These are phyloP conservation scores for Danaus chrysippus DNA, from an alignment of 2,888 invertebrate species.

Conservation along the genomic window DNA sequence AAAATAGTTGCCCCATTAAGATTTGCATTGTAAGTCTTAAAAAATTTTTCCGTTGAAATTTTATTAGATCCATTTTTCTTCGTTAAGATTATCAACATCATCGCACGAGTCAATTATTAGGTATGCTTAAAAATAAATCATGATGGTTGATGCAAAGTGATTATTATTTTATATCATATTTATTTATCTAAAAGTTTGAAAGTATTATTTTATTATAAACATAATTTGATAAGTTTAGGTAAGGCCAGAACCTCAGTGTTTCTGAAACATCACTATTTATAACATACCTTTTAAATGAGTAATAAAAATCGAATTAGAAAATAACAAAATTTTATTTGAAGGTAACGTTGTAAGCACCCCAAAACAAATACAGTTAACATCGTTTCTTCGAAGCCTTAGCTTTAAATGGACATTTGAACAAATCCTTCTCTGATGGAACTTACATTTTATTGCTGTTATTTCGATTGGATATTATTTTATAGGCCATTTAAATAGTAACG, in stretches of 20 bases:
- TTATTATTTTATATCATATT: too few relatives aligned
- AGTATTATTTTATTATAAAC: too few relatives aligned
- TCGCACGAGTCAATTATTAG: too few relatives aligned
- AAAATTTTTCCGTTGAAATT: too few relatives aligned
- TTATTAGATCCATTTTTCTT: too few relatives aligned
- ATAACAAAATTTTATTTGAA: neutral
- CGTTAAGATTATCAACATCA: too few relatives aligned
- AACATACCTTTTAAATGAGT: neutral
- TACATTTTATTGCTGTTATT: slow-evolving; percentile 14
- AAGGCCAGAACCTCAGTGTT: neutral
- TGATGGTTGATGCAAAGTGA: too few relatives aligned
- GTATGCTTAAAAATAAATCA: too few relatives aligned
- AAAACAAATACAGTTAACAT: neutral
- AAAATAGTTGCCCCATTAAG: neutral
- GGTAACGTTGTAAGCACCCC: neutral
- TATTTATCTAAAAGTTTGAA: too few relatives aligned
- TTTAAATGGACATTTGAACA: slow-evolving; percentile 17
- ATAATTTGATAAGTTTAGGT: too few relatives aligned
- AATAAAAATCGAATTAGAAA: neutral
- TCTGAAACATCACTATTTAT: neutral
- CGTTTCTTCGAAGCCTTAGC: slow-evolving; percentile 8
- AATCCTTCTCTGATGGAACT: slow-evolving; percentile 11
- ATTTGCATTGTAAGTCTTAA: too few relatives aligned
- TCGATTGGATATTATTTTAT: slow-evolving; percentile 12
- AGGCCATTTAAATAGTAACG: slow-evolving; percentile 15